Conservation (phyloP, 2,888 invertebrate genomes). For the Hipparchia sbordonii region DNA sequence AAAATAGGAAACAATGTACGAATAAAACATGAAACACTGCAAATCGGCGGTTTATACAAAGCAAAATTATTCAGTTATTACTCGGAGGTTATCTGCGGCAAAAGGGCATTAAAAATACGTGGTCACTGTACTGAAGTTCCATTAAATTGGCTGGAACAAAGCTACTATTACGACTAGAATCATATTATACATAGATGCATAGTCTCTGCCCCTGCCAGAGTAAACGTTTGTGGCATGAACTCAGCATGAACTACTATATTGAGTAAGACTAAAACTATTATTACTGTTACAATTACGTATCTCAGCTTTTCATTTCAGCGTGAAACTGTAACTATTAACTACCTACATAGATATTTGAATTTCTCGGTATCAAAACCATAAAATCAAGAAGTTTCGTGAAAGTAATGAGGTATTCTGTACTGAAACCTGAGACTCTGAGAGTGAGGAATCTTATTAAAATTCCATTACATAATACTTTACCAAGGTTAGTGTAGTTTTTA, state of each 20-base stretch:
- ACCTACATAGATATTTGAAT: neutral
- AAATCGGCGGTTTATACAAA: slow-evolving; percentile 1
- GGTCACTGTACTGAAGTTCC: neutral
- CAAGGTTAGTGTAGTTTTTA: neutral
- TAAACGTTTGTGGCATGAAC: no score
- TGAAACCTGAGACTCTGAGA: neutral
- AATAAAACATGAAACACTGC: neutral
- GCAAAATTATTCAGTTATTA: neutral
- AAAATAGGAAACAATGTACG: neutral
- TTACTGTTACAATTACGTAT: neutral
- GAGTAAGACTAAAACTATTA: neutral
- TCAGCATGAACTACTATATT: no score
- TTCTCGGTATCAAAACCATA: slow-evolving; percentile 11
- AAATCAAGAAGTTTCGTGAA: slow-evolving; percentile 39
- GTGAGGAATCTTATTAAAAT: neutral
- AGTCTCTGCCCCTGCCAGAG: no score
- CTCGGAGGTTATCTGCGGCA: neutral
- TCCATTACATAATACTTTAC: neutral
- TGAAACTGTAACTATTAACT: neutral
- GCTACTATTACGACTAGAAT: neutral
- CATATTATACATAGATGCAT: neutral
- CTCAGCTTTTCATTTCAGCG: neutral
- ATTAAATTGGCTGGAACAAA: neutral
- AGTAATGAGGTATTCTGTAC: slow-evolving; percentile 25
- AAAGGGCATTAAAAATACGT: neutral